Conservation (phyloP, 1,140 invertebrate species). For the Drosophila ambigua region DNA sequence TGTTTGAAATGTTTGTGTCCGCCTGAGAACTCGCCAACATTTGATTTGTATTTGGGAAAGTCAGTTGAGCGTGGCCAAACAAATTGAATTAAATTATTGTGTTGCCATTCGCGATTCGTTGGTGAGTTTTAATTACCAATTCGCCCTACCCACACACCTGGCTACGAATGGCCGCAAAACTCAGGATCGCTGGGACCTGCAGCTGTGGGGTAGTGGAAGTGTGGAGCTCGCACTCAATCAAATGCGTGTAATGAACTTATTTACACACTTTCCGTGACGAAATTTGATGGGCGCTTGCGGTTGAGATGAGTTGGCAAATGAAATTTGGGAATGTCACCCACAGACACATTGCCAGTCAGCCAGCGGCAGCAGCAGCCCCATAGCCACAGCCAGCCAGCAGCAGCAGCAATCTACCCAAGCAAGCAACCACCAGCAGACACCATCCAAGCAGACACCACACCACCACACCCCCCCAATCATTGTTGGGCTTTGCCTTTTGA, state of each 20-base stretch:
- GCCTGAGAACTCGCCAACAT: constrained; percentile 34
- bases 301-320: constrained; percentile 54
- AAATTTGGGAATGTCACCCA: constrained; percentile 74
- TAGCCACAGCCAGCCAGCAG: no score
- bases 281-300: constrained; percentile 60
- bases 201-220: neutral
- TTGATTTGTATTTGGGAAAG: constrained; percentile 61
- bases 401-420: constrained; percentile 12
- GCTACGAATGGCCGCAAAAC: constrained; percentile 31
- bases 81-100: constrained; percentile 74
- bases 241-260: constrained; percentile 75
- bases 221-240: constrained; percentile 55
- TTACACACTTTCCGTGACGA: constrained; percentile 78
- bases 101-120: constrained; percentile 46
- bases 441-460: constrained; percentile 14
- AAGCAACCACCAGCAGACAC: constrained; percentile 31
- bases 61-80: constrained; percentile 53
- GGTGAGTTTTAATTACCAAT: constrained; percentile 64
- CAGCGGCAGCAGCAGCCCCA: neutral
- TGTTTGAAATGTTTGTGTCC: constrained; percentile 34
- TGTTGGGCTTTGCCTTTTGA: constrained; percentile 67
- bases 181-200: neutral
- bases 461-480: constrained; percentile 48
- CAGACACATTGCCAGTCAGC: constrained; percentile 41
- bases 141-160: constrained; percentile 46